Conservation (phyloP, 2,113 vertebrate species). For the Takifugu bimaculatus region DNA sequence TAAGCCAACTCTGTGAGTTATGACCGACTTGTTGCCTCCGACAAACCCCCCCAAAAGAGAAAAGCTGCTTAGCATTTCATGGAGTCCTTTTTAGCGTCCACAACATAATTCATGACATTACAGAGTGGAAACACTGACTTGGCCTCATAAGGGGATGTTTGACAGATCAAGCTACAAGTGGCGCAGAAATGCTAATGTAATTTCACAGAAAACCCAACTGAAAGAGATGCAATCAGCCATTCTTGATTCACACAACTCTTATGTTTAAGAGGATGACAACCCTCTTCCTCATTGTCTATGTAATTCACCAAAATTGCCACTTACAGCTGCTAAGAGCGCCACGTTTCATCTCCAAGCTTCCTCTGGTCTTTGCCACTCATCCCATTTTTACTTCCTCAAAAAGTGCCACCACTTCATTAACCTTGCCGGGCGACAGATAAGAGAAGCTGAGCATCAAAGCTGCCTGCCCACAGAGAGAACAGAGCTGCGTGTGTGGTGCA, state of each 20-base stretch:
- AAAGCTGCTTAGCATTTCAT: conserved; percentile 24
- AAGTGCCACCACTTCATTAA: conserved; percentile 82
- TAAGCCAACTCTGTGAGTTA: conserved; percentile 39
- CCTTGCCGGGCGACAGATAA: conserved; percentile 79
- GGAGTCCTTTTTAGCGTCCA: conserved; percentile 6
- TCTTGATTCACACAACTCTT: conserved; percentile 68
- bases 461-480: conserved; percentile 72
- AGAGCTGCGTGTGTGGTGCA: conserved; percentile 63
- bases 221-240: conserved; percentile 77
- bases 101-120: no score
- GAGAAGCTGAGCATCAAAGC: conserved; percentile 78
- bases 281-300: conserved; percentile 76
- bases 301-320: conserved; percentile 82
- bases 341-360: conserved; percentile 79
- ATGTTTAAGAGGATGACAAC: conserved; percentile 77
- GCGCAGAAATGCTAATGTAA: conserved; percentile 76
- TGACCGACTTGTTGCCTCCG: conserved; percentile 49
- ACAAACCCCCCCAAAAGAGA: conserved; percentile 21
- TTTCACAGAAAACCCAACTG: conserved; percentile 69
- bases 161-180: conserved; percentile 73
- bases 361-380: conserved; percentile 78
- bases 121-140: conserved; percentile 15
- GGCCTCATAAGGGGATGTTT: conserved; percentile 51
- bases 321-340: conserved; percentile 75
- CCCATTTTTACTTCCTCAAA: conserved; percentile 78